Conservation (phyloP, 1,140 invertebrate genomes). For the Ceratosolen fusciceps region DNA sequence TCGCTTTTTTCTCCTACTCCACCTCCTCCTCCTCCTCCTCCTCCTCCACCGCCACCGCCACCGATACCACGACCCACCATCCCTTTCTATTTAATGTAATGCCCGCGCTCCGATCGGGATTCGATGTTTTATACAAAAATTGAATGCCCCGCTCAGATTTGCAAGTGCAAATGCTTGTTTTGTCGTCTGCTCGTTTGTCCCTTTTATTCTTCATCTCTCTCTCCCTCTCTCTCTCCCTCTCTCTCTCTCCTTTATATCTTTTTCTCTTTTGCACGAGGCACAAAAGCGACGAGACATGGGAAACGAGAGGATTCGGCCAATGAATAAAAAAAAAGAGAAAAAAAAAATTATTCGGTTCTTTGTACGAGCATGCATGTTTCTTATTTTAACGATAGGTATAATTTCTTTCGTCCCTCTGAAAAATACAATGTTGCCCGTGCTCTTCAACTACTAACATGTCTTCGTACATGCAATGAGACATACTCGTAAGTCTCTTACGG, state of each 20-base stretch:
- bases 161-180: neutral
- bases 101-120: neutral
- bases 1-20: slow-evolving; percentile 7
- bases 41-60: no score
- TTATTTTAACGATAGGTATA: no score
- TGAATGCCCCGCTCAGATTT: neutral
- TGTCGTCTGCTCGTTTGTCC: neutral
- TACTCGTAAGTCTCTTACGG: no score
- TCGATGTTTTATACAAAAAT: slow-evolving; percentile 20
- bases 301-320: neutral
- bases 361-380: no score
- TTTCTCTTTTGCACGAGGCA: neutral
- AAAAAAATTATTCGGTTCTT: no score
- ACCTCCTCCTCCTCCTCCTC: neutral
- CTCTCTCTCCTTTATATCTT: no score
- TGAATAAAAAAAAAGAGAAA: neutral
- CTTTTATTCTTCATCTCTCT: no score
- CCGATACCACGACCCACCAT: neutral
- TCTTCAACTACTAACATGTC: no score
- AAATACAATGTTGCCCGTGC: no score
- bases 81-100: neutral
- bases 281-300: neutral
- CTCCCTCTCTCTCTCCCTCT: no score
- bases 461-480: no score
- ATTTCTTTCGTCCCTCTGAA: no score